Percentiles rank a stretch among this genome's conserved stretches.
Evolutionary conservation across 2,113 vertebrate species (phyloP).

Genomic region (Toxostoma redivivum): DNA sequence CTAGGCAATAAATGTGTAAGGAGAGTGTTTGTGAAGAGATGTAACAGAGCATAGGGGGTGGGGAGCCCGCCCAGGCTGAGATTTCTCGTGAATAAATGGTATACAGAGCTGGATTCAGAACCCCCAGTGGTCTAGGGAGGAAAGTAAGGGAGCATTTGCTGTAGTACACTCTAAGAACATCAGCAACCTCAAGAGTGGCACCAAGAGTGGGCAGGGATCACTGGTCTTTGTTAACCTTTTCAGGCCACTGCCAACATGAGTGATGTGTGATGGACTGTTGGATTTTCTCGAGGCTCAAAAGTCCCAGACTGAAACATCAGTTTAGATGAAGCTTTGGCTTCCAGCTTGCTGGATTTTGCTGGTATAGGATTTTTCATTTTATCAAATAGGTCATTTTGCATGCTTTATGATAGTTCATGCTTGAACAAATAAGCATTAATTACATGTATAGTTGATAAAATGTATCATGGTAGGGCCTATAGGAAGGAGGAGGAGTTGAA

Average conservation of each 20-base stretch:
- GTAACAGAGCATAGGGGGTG: neutral
- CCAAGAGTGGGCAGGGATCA: neutral
- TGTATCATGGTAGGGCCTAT: neutral
- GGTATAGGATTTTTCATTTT: neutral
- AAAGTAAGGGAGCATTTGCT: fast-evolving
- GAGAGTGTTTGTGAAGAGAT: neutral
- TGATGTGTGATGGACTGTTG: neutral
- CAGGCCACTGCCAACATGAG: neutral
- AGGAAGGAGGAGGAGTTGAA: neutral
- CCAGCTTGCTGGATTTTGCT: neutral
- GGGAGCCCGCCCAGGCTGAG: neutral
- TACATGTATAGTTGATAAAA: neutral
- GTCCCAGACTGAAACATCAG: neutral
- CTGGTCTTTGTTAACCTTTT: neutral
- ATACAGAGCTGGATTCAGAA: neutral
- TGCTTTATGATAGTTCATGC: neutral
- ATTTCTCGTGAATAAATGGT: neutral
- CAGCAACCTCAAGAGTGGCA: neutral
- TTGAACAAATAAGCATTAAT: neutral
- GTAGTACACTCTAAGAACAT: neutral
- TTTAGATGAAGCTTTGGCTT: neutral
- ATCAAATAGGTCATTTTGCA: neutral
- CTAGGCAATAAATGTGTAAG: neutral
- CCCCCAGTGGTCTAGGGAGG: fast-evolving
- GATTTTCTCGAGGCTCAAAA: neutral